A percentile compares a stretch with the other conserved stretches of the same genome.
phyloP scores from a whole-genome alignment of 2,888 invertebrate species.

The Lepidochitona cinerea region DNA sequence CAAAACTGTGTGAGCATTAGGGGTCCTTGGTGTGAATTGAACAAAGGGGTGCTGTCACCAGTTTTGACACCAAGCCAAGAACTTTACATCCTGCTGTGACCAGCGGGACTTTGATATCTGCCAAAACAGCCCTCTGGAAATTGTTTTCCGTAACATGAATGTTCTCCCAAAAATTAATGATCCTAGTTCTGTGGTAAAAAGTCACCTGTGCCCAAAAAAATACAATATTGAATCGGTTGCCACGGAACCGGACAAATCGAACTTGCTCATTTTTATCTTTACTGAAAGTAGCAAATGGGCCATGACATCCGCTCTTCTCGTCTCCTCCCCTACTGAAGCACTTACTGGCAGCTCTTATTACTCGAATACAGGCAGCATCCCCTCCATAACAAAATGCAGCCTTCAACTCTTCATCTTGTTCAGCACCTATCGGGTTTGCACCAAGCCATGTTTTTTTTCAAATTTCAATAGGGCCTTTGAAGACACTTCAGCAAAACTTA shows the following conservation, averaged over 20 bases:
- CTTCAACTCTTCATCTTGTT: not conserved
- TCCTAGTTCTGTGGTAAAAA: constrained; percentile 23
- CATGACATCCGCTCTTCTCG: constrained; percentile 7
- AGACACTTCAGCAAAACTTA: not conserved
- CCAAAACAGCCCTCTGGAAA: constrained; percentile 25
- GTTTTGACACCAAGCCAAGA: constrained; percentile 29
- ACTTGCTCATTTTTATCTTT: no score
- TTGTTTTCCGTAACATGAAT: constrained; percentile 21
- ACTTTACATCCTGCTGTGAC: constrained; percentile 23
- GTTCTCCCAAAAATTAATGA: constrained; percentile 21
- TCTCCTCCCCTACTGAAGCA: constrained; percentile 10
- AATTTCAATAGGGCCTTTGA: not conserved
- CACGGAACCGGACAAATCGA: constrained; percentile 4
- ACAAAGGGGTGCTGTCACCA: constrained; percentile 21
- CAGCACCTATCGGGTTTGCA: not conserved
- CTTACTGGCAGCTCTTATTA: constrained; percentile 11
- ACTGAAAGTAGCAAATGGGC: no score
- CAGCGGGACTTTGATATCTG: constrained; percentile 27
- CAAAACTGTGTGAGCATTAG: constrained; percentile 21
- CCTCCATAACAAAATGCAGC: not conserved
- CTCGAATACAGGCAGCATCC: not conserved
- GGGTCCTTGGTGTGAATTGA: constrained; percentile 33
- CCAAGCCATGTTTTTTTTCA: not conserved
- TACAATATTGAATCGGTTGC: constrained; percentile 19
- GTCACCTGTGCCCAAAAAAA: no score